Evolutionary conservation across 1,140 invertebrate species (phyloP).

Genomic region (Halictus rubicundus): DNA sequence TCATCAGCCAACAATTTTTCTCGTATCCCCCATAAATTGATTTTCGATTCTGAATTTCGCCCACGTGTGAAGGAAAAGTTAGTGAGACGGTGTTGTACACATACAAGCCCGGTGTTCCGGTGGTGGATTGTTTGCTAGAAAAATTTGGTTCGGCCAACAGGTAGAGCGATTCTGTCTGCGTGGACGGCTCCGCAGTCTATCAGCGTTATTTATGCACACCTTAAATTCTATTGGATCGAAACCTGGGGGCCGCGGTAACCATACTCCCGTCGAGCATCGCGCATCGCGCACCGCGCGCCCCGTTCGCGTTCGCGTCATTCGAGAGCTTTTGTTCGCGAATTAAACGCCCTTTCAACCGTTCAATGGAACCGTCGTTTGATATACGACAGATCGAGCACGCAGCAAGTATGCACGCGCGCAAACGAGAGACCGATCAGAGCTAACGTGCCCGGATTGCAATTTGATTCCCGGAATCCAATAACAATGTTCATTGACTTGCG

Average conservation of each 20-base stretch:
- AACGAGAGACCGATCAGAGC: constrained; percentile 28
- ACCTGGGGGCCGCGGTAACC: neutral
- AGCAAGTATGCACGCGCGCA: constrained; percentile 28
- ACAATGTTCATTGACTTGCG: constrained; percentile 32
- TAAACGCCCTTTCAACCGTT: constrained; percentile 60
- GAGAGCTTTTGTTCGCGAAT: constrained; percentile 61
- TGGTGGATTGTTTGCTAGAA: constrained; percentile 23
- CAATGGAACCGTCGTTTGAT: constrained; percentile 54
- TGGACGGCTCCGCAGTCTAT: constrained; percentile 32
- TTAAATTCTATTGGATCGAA: constrained; percentile 62
- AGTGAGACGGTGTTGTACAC: too few relatives aligned
- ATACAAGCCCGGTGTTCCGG: neutral
- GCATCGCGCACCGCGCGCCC: too few relatives aligned
- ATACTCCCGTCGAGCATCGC: too few relatives aligned
- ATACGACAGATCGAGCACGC: constrained; percentile 65
- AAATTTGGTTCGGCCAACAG: constrained; percentile 46
- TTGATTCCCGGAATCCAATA: constrained; percentile 53
- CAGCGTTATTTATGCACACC: constrained; percentile 56
- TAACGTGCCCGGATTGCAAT: constrained; percentile 46
- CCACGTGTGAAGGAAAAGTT: too few relatives aligned
- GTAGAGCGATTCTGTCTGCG: constrained; percentile 31
- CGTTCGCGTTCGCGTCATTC: too few relatives aligned
- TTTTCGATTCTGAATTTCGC: too few relatives aligned
- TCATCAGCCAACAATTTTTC: too few relatives aligned
- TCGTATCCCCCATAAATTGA: too few relatives aligned